Evolutionary conservation across 2,888 invertebrate genomes (phyloP).

Genomic region (Trachelus troglodyta): DNA sequence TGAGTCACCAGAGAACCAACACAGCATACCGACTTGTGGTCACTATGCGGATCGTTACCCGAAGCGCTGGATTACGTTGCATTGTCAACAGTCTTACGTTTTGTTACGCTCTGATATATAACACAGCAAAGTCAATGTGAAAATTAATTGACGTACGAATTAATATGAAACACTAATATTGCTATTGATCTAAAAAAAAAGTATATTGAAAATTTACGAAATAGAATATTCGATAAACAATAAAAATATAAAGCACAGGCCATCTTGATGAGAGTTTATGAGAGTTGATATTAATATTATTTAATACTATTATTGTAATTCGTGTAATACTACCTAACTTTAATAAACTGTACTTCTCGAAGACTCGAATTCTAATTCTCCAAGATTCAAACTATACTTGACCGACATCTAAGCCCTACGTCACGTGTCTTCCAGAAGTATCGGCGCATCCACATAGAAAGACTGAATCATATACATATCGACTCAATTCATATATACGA

Average conservation of each 20-base stretch:
- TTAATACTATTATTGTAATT: not conserved
- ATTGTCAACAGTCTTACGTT: conserved; percentile 43
- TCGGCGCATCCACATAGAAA: not conserved
- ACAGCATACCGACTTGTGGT: conserved; percentile 21
- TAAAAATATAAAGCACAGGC: not conserved
- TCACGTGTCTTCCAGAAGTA: not conserved
- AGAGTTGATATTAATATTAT: not conserved
- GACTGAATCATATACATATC: not conserved
- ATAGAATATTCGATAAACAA: not conserved
- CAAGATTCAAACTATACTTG: not conserved
- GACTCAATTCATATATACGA: not conserved
- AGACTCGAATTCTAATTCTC: not conserved
- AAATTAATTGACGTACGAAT: conserved; percentile 31
- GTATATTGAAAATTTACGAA: not conserved
- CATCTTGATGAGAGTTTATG: not conserved
- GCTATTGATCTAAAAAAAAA: not conserved
- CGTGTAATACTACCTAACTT: not conserved
- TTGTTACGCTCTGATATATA: conserved; percentile 32
- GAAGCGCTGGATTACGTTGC: conserved; percentile 38
- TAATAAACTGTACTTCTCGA: not conserved
- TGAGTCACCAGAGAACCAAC: conserved; percentile 3
- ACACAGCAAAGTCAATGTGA: conserved; percentile 37
- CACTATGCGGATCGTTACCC: conserved; percentile 27
- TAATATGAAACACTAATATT: conserved; percentile 15
- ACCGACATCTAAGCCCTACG: not conserved